A percentile compares a stretch with the other conserved stretches of the same genome.
These are phyloP conservation scores for Halictus quadricinctus DNA, from an alignment of 2,888 invertebrate genomes.

Conservation along the genomic window DNA sequence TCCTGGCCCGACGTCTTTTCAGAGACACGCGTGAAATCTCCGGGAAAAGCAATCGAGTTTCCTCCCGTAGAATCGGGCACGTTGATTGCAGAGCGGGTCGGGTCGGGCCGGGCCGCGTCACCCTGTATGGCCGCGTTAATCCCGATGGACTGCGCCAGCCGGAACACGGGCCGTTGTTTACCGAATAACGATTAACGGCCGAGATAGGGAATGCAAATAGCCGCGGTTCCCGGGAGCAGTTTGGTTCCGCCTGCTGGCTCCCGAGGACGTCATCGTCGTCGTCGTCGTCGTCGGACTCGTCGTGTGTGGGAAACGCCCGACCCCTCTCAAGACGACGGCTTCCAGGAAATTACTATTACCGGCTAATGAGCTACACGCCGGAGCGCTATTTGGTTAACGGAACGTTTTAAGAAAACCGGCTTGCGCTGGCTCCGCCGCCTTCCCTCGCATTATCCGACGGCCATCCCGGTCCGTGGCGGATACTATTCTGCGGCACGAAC, in stretches of 20 bases:
- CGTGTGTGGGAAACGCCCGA: constrained; percentile 20
- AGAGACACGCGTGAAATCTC: background rate
- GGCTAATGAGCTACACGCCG: constrained; percentile 36
- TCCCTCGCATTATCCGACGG: background rate
- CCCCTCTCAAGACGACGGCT: constrained; percentile 20
- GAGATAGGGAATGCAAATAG: constrained; percentile 69
- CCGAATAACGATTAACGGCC: constrained; percentile 68
- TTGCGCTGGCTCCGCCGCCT: background rate
- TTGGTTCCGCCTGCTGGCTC: constrained; percentile 49
- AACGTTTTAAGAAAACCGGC: constrained; percentile 25
- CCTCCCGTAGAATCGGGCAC: background rate
- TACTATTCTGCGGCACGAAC: background rate
- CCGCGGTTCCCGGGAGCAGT: constrained; percentile 60
- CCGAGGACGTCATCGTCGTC: background rate
- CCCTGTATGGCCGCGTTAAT: constrained; percentile 47
- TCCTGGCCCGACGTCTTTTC: background rate
- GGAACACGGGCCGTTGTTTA: constrained; percentile 65
- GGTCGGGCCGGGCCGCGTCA: constrained; percentile 4
- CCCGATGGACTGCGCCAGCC: constrained; percentile 55
- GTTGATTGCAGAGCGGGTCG: constrained; percentile 1
- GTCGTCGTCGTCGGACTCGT: constrained; percentile 37
- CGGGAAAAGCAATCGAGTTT: constrained; percentile 23
- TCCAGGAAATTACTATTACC: constrained; percentile 44
- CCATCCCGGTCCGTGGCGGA: background rate
- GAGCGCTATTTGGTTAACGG: constrained; percentile 25